Conservation (phyloP, 2,113 vertebrate species). For the Plectropomus leopardus region DNA sequence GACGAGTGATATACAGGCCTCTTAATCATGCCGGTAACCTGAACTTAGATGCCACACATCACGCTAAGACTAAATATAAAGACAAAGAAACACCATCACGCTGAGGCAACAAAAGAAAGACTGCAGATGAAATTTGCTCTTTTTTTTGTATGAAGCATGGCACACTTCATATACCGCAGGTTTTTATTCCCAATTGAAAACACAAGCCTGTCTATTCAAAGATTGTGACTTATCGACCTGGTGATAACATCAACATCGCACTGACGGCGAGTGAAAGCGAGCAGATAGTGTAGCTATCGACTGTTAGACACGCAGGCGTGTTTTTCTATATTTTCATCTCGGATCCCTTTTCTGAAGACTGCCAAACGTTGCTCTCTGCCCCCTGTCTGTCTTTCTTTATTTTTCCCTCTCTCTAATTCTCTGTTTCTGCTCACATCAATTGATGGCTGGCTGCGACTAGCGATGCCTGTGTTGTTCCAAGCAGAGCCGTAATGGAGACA, state of each 20-base stretch:
- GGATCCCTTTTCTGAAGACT: conserved; percentile 66
- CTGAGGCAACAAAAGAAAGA: conserved; percentile 19
- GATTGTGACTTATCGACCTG: conserved; percentile 58
- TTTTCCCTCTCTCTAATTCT: conserved; percentile 58
- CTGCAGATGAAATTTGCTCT: conserved; percentile 18
- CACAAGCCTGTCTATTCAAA: conserved; percentile 65
- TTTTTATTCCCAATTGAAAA: conserved; percentile 68
- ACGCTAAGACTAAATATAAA: conserved; percentile 22
- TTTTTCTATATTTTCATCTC: conserved; percentile 67
- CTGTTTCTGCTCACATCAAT: conserved; percentile 64
- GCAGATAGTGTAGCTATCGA: conserved; percentile 61
- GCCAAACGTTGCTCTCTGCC: conserved; percentile 68
- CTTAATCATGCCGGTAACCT: conserved; percentile 1
- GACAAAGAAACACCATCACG: neutral
- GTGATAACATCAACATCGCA: conserved; percentile 66
- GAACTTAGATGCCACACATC: neutral
- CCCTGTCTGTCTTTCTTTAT: conserved; percentile 61
- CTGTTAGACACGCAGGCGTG: conserved; percentile 43
- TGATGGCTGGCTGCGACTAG: conserved; percentile 68
- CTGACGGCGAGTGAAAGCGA: conserved; percentile 58
- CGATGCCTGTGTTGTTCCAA: conserved; percentile 73
- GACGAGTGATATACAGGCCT: conserved; percentile 25
- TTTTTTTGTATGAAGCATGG: neutral
- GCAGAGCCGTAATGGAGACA: conserved; percentile 76
- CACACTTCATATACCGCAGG: conserved; percentile 33